Evolutionary conservation across 2,888 invertebrate genomes (phyloP).

Genomic region (Lasiommata megera): DNA sequence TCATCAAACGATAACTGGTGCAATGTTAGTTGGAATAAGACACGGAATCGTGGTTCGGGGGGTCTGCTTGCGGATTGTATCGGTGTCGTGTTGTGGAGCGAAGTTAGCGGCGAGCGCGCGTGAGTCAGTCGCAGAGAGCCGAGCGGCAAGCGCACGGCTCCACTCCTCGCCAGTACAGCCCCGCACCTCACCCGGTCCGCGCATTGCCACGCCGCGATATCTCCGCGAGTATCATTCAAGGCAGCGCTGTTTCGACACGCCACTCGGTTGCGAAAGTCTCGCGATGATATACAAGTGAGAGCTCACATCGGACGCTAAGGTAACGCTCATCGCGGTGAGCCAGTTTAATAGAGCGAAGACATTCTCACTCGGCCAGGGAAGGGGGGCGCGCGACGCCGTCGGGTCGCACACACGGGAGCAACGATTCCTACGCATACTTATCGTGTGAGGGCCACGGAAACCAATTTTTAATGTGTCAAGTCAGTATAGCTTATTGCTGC

Average conservation of each 20-base stretch:
- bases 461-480: slow-evolving; percentile 81
- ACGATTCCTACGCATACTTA: slow-evolving; percentile 64
- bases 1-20: slow-evolving; percentile 11
- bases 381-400: slow-evolving; percentile 76
- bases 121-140: slow-evolving; percentile 21
- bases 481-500: slow-evolving; percentile 80
- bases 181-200: slow-evolving; percentile 29
- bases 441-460: slow-evolving; percentile 66
- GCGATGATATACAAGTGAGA: slow-evolving; percentile 82
- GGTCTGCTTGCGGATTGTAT: slow-evolving; percentile 16
- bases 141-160: not conserved
- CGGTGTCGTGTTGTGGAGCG: slow-evolving; percentile 38
- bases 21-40: slow-evolving; percentile 36
- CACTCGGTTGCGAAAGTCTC: slow-evolving; percentile 77
- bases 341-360: slow-evolving; percentile 70
- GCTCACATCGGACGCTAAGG: slow-evolving; percentile 68
- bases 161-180: slow-evolving; percentile 14
- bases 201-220: slow-evolving; percentile 45
- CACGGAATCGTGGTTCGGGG: slow-evolving; percentile 32
- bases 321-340: slow-evolving; percentile 80
- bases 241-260: slow-evolving; percentile 73
- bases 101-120: slow-evolving; percentile 56
- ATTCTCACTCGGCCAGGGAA: slow-evolving; percentile 72
- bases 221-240: slow-evolving; percentile 58
- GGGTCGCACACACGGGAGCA: slow-evolving; percentile 72